Conservation (phyloP, 2,888 invertebrate species). For the Empis livida region DNA sequence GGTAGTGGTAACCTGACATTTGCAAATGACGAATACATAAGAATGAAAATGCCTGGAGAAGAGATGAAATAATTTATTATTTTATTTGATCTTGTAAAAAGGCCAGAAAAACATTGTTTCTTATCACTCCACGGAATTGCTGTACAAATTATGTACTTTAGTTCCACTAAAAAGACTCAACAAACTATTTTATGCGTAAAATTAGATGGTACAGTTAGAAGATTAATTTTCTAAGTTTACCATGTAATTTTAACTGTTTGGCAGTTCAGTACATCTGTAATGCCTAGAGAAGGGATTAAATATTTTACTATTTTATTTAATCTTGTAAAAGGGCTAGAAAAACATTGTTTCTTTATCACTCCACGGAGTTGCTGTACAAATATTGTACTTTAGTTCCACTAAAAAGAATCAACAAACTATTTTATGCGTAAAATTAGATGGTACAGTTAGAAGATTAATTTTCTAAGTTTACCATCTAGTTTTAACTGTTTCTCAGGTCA, state of each 20-base stretch:
- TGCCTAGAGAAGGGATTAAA: no score
- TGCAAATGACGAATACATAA: no score
- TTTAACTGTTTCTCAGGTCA: no score
- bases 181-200: no score
- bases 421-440: no score
- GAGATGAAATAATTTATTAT: background rate
- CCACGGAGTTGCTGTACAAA: background rate
- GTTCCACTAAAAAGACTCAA: background rate
- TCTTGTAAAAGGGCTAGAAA: constrained; percentile 4
- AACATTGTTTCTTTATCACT: background rate
- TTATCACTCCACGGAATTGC: background rate
- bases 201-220: no score
- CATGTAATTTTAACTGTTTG: no score
- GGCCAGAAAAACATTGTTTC: constrained; percentile 3
- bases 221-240: no score
- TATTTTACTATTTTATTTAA: no score
- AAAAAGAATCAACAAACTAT: background rate
- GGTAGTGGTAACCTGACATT: background rate
- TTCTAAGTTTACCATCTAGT: no score
- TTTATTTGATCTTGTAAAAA: background rate
- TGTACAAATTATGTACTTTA: background rate
- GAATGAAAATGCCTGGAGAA: background rate
- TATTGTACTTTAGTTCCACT: background rate
- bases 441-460: no score
- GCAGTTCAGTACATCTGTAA: no score